phyloP scores from a whole-genome alignment of 2,888 invertebrate species.

The Cybosia mesomella region DNA sequence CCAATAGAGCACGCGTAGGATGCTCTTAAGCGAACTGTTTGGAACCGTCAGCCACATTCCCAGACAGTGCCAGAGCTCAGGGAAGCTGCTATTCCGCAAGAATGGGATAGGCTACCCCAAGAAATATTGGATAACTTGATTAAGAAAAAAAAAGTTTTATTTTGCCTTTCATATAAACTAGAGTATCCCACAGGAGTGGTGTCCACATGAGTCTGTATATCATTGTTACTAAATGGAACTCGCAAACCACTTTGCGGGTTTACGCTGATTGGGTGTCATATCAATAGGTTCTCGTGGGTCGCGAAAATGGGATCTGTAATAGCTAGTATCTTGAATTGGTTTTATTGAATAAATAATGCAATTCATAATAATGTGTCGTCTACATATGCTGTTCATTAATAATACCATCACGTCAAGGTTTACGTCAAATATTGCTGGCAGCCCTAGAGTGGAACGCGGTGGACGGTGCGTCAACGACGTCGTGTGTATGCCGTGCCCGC shows the following conservation, averaged over 20 bases:
- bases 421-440: constrained; percentile 43
- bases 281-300: background rate
- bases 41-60: too few relatives aligned
- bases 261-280: background rate
- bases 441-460: constrained; percentile 52
- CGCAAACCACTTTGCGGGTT: background rate
- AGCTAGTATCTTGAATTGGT: background rate
- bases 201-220: background rate
- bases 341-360: background rate
- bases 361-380: background rate
- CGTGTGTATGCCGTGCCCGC: constrained; percentile 76
- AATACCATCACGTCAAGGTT: constrained; percentile 50
- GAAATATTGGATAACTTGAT: too few relatives aligned
- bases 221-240: background rate
- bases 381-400: constrained; percentile 26
- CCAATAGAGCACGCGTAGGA: too few relatives aligned
- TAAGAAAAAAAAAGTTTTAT: too few relatives aligned
- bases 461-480: constrained; percentile 63
- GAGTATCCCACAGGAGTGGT: background rate
- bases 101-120: too few relatives aligned
- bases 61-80: too few relatives aligned
- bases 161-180: background rate
- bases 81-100: too few relatives aligned
- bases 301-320: background rate
- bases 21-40: too few relatives aligned